Percentiles rank a stretch among this genome's conserved stretches.
phyloP scores from a whole-genome alignment of 2,113 vertebrate species.

The Hippocampus guttulatus region DNA sequence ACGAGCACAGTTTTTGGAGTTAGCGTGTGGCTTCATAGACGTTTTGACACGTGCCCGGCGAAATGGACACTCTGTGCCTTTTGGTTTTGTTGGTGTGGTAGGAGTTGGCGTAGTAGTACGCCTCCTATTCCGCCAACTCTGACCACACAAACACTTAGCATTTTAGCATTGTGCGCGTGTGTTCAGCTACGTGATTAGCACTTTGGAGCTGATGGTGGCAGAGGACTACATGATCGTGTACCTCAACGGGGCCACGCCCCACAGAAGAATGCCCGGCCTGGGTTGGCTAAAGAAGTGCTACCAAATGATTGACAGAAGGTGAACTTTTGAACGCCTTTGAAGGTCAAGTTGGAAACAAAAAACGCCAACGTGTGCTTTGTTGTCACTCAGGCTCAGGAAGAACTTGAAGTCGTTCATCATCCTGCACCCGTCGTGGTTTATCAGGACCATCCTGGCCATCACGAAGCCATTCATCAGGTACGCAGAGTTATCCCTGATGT shows the following conservation, averaged over 20 bases:
- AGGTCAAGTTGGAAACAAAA: background rate
- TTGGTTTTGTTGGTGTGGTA: too few species aligned
- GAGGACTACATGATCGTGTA: conserved; percentile 99
- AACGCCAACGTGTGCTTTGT: background rate
- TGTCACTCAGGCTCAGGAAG: conserved; percentile 82
- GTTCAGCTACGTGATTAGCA: conserved; percentile 93
- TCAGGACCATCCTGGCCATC: conserved; percentile 89
- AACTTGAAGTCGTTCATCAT: conserved; percentile 98
- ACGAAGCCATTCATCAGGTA: conserved; percentile 98
- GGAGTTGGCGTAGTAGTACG: too few species aligned
- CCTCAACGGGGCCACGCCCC: conserved; percentile 93
- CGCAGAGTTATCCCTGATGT: background rate
- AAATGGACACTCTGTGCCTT: too few species aligned
- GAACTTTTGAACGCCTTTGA: background rate
- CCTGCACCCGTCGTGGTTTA: conserved; percentile 97
- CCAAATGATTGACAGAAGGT: conserved; percentile 98
- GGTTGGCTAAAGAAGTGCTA: conserved; percentile 98
- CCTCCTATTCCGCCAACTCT: too few species aligned
- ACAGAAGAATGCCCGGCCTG: conserved; percentile 92
- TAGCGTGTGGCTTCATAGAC: background rate
- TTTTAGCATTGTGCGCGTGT: conserved; percentile 4
- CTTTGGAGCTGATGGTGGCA: conserved; percentile 96
- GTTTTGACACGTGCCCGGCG: background rate
- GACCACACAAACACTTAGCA: too few species aligned
- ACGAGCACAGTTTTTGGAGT: background rate